A percentile compares a stretch with the other conserved stretches of the same genome.
These are phyloP conservation scores for Metopia argyrocephala DNA, from an alignment of 2,888 invertebrate genomes.

Conservation along the genomic window DNA sequence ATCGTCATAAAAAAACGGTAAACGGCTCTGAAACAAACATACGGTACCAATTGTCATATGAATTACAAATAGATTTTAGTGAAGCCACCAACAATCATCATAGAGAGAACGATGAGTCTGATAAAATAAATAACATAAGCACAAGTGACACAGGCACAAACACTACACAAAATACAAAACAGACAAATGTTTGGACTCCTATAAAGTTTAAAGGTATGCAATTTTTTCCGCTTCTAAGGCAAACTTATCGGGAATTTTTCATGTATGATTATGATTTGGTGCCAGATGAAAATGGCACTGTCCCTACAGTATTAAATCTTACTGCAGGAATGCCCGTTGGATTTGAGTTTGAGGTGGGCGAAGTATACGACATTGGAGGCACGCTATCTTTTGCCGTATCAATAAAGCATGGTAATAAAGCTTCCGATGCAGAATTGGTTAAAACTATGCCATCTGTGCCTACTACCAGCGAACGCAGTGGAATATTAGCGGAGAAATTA, in stretches of 20 bases:
- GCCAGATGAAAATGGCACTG: slow-evolving; percentile 82
- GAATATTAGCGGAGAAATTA: slow-evolving; percentile 75
- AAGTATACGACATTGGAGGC: slow-evolving; percentile 88
- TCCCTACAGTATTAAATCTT: slow-evolving; percentile 84
- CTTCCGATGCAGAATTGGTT: slow-evolving; percentile 62
- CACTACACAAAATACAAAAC: not conserved
- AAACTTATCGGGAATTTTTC: slow-evolving; percentile 87
- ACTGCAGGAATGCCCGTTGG: slow-evolving; percentile 83
- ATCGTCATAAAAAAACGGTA: not conserved
- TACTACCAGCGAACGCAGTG: slow-evolving; percentile 68
- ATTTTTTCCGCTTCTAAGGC: slow-evolving; percentile 79
- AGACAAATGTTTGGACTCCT: slow-evolving; percentile 68
- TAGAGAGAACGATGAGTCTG: not conserved
- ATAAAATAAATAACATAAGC: not conserved
- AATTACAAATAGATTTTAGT: slow-evolving; percentile 72
- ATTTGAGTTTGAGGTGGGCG: slow-evolving; percentile 85
- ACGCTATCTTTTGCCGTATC: slow-evolving; percentile 86
- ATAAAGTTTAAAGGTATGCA: slow-evolving; percentile 71
- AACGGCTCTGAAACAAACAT: slow-evolving; percentile 36
- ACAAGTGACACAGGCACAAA: not conserved
- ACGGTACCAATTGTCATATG: slow-evolving; percentile 69
- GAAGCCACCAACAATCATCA: slow-evolving; percentile 53
- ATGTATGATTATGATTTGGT: slow-evolving; percentile 87
- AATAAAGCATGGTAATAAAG: slow-evolving; percentile 81
- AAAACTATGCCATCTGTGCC: slow-evolving; percentile 66